Evolutionary conservation across 2,797 vertebrate genomes (phyloP).

Genomic region (Rhynchonycteris naso): DNA sequence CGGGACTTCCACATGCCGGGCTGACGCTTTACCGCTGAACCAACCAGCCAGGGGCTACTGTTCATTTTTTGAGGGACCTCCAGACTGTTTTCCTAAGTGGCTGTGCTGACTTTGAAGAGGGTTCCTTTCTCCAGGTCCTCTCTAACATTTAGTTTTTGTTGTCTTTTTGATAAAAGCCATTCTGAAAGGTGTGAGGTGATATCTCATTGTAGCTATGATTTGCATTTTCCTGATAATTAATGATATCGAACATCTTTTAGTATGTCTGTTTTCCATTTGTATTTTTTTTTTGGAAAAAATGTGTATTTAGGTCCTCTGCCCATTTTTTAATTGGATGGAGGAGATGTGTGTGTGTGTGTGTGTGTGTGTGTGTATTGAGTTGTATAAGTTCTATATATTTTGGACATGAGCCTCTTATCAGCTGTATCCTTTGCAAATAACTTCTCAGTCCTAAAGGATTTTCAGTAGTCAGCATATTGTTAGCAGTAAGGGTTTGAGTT

Average conservation of each 20-base stretch:
- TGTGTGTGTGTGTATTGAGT: not conserved
- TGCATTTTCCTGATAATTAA: not conserved
- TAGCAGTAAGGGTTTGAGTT: constrained; percentile 41
- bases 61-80: too few species aligned
- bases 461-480: constrained; percentile 34
- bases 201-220: too few species aligned
- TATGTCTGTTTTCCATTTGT: not conserved
- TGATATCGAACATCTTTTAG: too few species aligned
- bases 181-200: not conserved
- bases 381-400: not conserved
- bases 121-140: not conserved
- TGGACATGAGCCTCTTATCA: not conserved
- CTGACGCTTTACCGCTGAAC: too few species aligned
- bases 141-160: not conserved
- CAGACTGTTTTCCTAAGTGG: not conserved
- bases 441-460: not conserved
- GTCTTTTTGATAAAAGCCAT: not conserved
- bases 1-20: too few species aligned
- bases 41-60: too few species aligned
- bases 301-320: not conserved
- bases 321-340: not conserved
- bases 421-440: not conserved
- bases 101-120: not conserved
- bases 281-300: not conserved
- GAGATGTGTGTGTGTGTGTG: too few species aligned